Evolutionary conservation across 1,140 invertebrate genomes (phyloP), one percentile per base, ranked within the genome.

Genomic region (Ooceraea biroi): DNA sequence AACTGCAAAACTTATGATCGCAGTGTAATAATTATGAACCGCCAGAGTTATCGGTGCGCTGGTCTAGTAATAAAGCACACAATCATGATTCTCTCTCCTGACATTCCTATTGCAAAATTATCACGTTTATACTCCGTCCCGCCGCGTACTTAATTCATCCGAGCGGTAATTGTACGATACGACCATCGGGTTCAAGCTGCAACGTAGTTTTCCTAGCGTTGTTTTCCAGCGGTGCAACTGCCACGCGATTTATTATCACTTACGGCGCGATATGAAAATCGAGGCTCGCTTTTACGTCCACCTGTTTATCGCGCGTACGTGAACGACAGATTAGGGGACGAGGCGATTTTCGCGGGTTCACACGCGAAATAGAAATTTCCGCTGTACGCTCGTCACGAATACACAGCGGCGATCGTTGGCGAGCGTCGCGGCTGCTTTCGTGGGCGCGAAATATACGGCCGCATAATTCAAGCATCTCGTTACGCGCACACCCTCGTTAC

Each of bases 401-500:
- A 48, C 27, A 27, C 5, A 12, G 1, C 25, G 17, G 14, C 52
- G 52, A 58, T 77, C 63, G 27, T 57, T 69, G 36, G n/a, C n/a
- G n/a, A n/a, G 74, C 61, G 30, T 44, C 61, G 48, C 11, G 48
- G 22, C 22, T 48, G 50, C 25, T 36, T 36, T 36, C 36, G 50
- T 57, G 50, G 50, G 52, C 44, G 52, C 19, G 65, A 69, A n/a
- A 78, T 84, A 78, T 69, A 69, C 44, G 46, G 52, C 44, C 50
- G 4, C 44, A 58, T 78, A 84, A 80, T 52, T 80, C 83, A 69
- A 69, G 22, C 57, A 80, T 78, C 25, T 68, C 44, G 74, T 58
- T 66, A 78, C 22, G 60, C 17, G 25, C 52, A 68, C 36, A n/a
- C n/a, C n/a, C n/a, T 63, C 36, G 22, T 36, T n/a, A n/a, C n/a